These are phyloP conservation scores for Amorpha juglandis DNA, from an alignment of 2,888 invertebrate species.

Conservation along the genomic window DNA sequence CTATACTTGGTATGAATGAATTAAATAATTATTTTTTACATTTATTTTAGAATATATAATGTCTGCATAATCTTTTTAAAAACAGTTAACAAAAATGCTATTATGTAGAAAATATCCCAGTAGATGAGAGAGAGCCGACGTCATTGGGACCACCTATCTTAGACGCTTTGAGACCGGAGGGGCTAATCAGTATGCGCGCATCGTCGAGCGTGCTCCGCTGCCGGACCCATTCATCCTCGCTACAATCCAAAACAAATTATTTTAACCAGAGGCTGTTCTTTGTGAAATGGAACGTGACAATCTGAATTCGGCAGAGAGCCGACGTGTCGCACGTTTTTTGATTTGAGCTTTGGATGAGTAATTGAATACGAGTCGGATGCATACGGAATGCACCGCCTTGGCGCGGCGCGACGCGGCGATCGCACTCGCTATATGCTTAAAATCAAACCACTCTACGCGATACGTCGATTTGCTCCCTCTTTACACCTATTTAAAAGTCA, in stretches of 20 bases:
- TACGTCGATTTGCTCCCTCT: conserved; percentile 55
- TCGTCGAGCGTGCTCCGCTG: conserved; percentile 51
- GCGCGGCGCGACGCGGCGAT: conserved; percentile 28
- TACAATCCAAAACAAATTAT: conserved; percentile 73
- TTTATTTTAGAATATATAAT: background rate
- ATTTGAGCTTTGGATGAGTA: conserved; percentile 55
- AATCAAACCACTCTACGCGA: conserved; percentile 45
- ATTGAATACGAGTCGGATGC: conserved; percentile 51
- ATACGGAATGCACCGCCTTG: conserved; percentile 44
- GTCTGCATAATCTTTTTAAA: background rate
- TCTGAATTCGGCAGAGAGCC: conserved; percentile 58
- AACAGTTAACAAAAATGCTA: background rate
- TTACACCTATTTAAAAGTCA: conserved; percentile 75
- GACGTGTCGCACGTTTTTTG: conserved; percentile 51
- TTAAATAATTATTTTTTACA: background rate
- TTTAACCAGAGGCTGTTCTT: conserved; percentile 59
- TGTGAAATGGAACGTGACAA: conserved; percentile 56
- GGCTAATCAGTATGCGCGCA: conserved; percentile 68
- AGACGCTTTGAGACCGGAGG: conserved; percentile 40
- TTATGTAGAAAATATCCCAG: conserved; percentile 34
- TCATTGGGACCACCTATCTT: conserved; percentile 59
- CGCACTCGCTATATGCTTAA: conserved; percentile 33
- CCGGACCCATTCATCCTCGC: conserved; percentile 64
- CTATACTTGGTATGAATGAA: background rate
- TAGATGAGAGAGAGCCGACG: conserved; percentile 54